These are phyloP conservation scores for Pithys albifrons DNA, from an alignment of 2,113 vertebrate genomes.

Conservation along the genomic window DNA sequence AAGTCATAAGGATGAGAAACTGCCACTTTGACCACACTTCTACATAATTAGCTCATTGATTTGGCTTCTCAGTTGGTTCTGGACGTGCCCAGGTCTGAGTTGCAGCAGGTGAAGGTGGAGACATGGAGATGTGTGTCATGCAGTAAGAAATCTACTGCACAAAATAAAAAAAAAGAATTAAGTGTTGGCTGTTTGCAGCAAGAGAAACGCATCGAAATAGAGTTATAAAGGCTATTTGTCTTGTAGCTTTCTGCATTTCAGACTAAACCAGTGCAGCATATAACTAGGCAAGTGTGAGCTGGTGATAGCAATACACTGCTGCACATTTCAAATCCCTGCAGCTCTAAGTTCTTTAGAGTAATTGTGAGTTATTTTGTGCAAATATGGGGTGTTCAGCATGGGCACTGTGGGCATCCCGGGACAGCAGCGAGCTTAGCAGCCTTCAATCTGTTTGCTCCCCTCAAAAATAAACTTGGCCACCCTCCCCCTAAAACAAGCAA, in stretches of 20 bases:
- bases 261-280: not conserved
- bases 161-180: not conserved
- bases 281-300: slow-evolving; percentile 4
- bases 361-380: not conserved
- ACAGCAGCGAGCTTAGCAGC: not conserved
- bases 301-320: not conserved
- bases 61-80: not conserved
- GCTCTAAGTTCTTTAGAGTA: not conserved
- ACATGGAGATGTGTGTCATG: accelerated
- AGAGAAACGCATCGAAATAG: not conserved
- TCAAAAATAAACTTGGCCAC: slow-evolving; percentile 13
- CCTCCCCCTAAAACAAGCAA: not conserved
- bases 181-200: not conserved
- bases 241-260: not conserved
- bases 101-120: not conserved
- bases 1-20: not conserved
- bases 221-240: slow-evolving; percentile 3
- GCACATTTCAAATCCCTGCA: not conserved
- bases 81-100: not conserved
- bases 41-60: not conserved
- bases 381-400: accelerated
- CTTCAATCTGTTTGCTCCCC: not conserved
- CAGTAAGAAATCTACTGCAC: not conserved
- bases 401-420: accelerated
- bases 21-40: not conserved